phyloP scores from a whole-genome alignment of 2,888 invertebrate genomes.

The Zeuzera pyrina region DNA sequence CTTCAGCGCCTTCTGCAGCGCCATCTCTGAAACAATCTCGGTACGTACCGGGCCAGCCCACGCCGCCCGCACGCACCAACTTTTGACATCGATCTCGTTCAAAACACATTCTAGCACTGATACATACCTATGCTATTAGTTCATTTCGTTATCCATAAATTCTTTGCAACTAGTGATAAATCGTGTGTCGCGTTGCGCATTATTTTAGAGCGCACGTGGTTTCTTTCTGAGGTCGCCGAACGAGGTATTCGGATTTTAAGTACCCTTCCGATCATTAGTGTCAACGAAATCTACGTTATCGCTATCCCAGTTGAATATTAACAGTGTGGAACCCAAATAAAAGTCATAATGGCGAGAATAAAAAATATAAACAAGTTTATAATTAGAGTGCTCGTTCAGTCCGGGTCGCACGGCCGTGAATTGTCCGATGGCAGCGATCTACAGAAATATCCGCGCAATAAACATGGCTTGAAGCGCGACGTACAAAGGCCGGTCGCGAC shows the following conservation, averaged over 20 bases:
- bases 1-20: constrained; percentile 69
- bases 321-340: constrained; percentile 38
- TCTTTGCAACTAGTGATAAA: constrained; percentile 24
- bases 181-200: constrained; percentile 35
- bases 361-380: constrained; percentile 72
- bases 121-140: too few species aligned
- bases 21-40: constrained; percentile 65
- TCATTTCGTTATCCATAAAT: constrained; percentile 28
- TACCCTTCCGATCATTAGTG: constrained; percentile 2
- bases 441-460: constrained; percentile 67
- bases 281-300: constrained; percentile 19
- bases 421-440: constrained; percentile 67
- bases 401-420: constrained; percentile 63
- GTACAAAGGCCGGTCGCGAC: constrained; percentile 42
- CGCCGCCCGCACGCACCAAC: not conserved
- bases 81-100: constrained; percentile 25
- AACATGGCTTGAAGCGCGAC: constrained; percentile 42
- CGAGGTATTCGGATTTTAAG: constrained; percentile 26
- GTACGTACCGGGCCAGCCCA: constrained; percentile 30
- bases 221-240: constrained; percentile 45
- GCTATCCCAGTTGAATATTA: too few species aligned
- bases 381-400: constrained; percentile 69
- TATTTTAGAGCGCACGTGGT: constrained; percentile 65
- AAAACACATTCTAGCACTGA: constrained; percentile 44
- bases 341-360: constrained; percentile 56